Percentiles rank a stretch among this genome's conserved stretches.
phyloP scores from a whole-genome alignment of 2,797 vertebrate genomes.

The Argya squamiceps region DNA sequence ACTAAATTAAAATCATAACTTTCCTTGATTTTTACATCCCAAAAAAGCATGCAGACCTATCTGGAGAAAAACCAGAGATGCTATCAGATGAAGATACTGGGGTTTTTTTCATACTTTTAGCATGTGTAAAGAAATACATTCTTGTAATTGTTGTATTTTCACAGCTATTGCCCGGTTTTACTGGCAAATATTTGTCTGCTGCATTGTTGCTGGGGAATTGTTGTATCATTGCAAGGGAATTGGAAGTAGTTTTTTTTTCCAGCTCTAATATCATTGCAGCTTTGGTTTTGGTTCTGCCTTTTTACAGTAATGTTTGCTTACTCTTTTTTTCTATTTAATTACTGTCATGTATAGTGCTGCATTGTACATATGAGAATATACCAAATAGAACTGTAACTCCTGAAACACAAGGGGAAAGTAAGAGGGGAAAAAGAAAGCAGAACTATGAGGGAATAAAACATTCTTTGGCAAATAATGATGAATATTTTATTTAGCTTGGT shows the following conservation, averaged over 20 bases:
- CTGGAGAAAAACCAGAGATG: not conserved
- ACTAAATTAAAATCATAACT: not conserved
- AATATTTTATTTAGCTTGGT: slow-evolving; percentile 9
- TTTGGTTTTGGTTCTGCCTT: not conserved
- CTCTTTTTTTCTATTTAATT: slow-evolving; percentile 13
- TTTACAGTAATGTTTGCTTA: not conserved
- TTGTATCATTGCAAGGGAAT: not conserved
- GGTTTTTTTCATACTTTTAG: not conserved
- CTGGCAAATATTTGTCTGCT: not conserved
- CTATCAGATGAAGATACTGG: not conserved
- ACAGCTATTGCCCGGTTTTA: not conserved
- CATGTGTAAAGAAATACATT: not conserved
- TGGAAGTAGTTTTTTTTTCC: not conserved
- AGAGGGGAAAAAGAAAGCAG: not conserved
- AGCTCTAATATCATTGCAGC: not conserved
- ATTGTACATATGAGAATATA: not conserved
- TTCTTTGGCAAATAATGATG: slow-evolving; percentile 13
- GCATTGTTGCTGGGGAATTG: not conserved
- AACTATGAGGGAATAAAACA: not conserved
- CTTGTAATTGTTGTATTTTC: not conserved
- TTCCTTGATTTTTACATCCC: not conserved
- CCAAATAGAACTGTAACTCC: not conserved
- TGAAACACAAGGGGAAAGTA: not conserved
- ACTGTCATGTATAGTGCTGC: not conserved
- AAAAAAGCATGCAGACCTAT: not conserved